A percentile compares a stretch with the other conserved stretches of the same genome.
Conservation (phyloP, 1,140 invertebrate genomes). For the Drosophila ficusphila region DNA sequence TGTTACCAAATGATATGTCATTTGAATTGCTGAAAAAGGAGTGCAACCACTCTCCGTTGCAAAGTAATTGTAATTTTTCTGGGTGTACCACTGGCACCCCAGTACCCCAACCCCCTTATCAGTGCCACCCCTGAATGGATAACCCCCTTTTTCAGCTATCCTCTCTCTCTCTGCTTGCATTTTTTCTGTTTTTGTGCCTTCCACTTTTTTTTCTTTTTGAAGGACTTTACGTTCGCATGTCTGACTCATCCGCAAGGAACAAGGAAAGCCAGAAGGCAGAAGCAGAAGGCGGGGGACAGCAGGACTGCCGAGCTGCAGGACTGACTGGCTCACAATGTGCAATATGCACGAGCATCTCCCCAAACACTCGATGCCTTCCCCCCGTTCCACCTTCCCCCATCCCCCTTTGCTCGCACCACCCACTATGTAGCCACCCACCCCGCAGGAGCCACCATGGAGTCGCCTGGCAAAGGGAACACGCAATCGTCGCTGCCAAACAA, state of each 20-base stretch:
- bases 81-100: background rate
- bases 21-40: too few species aligned
- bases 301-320: background rate
- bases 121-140: background rate
- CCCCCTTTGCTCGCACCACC: too few species aligned
- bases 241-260: conserved; percentile 59
- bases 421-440: too few species aligned
- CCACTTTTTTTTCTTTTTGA: conserved; percentile 25
- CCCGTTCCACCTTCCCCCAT: too few species aligned
- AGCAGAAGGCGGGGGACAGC: background rate
- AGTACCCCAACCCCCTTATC: background rate
- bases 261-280: background rate
- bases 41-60: too few species aligned
- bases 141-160: background rate
- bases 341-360: conserved; percentile 49
- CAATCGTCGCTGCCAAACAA: conserved; percentile 49
- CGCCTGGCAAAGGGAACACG: conserved; percentile 34
- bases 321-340: conserved; percentile 25
- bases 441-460: too few species aligned
- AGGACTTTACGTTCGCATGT: conserved; percentile 64
- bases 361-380: conserved; percentile 30
- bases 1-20: too few species aligned
- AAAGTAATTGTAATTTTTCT: too few species aligned
- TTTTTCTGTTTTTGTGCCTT: conserved; percentile 19
- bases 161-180: background rate